phyloP scores from a whole-genome alignment of 2,113 vertebrate genomes.

The Rallus limicola region DNA sequence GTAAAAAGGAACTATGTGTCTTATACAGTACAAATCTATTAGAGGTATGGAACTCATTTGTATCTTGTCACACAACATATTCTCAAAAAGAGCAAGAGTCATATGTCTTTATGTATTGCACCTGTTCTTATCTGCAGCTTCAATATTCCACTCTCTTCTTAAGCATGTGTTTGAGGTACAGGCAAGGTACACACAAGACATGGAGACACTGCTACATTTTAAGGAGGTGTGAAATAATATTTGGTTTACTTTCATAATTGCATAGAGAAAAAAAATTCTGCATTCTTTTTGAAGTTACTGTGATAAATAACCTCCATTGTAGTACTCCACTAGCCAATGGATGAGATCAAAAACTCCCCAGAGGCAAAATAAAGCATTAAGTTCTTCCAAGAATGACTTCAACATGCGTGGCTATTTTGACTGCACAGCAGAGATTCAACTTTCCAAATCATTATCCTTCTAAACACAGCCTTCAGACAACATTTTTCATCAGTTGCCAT shows the following conservation, averaged over 20 bases:
- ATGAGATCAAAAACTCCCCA: background rate
- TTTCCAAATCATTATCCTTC: background rate
- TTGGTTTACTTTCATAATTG: background rate
- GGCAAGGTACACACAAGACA: background rate
- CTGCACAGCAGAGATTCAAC: background rate
- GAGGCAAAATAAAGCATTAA: background rate
- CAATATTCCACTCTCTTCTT: background rate
- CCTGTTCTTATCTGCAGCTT: background rate
- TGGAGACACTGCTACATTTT: background rate
- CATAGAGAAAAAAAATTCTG: background rate
- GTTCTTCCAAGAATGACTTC: background rate
- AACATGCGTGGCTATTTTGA: fast-evolving
- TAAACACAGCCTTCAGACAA: background rate
- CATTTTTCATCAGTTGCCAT: background rate
- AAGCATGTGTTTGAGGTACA: background rate
- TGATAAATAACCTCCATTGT: background rate
- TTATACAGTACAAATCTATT: background rate
- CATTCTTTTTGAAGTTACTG: background rate
- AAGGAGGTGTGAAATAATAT: background rate
- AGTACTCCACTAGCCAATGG: background rate
- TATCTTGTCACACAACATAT: background rate
- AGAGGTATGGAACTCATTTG: background rate
- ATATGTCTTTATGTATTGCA: background rate
- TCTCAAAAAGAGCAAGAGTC: background rate
- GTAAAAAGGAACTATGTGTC: background rate